Conservation (phyloP, 2,888 invertebrate species). For the Isoperla grammatica region DNA sequence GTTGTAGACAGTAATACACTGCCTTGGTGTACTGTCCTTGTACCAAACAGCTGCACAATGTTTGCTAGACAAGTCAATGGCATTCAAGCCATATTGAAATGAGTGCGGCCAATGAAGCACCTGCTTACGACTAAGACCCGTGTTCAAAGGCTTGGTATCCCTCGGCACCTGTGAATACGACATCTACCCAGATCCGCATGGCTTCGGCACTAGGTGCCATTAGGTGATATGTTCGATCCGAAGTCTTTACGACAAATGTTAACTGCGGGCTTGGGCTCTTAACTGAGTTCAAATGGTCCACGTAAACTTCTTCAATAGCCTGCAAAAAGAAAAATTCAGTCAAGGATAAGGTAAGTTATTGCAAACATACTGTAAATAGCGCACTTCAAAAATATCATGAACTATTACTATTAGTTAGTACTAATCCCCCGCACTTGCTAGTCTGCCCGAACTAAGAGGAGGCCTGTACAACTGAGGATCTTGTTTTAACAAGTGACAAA, state of each 20-base stretch:
- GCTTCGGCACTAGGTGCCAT: conserved; percentile 93
- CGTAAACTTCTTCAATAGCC: conserved; percentile 95
- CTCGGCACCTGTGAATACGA: conserved; percentile 88
- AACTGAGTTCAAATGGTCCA: conserved; percentile 89
- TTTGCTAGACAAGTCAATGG: too few species aligned
- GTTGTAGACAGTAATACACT: too few species aligned
- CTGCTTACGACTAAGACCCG: conserved; percentile 30
- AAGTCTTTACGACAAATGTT: conserved; percentile 92
- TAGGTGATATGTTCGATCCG: conserved; percentile 80
- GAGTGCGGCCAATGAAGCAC: too few species aligned
- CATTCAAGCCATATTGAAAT: too few species aligned
- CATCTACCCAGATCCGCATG: conserved; percentile 95
- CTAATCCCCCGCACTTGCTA: too few species aligned
- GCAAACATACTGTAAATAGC: conserved; percentile 15
- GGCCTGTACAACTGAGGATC: too few species aligned
- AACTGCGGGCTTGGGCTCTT: conserved; percentile 87
- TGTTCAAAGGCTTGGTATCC: conserved; percentile 69
- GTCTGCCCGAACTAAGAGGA: too few species aligned
- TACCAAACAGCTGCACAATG: too few species aligned
- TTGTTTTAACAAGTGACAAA: too few species aligned
- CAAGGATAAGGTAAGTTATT: neutral
- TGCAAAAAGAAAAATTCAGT: conserved; percentile 43
- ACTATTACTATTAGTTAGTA: too few species aligned
- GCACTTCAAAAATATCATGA: too few species aligned
- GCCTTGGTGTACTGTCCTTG: too few species aligned